Evolutionary conservation across 2,888 invertebrate genomes (phyloP), one percentile per base, ranked within the genome.

Genomic region (Miltochrista miniata): DNA sequence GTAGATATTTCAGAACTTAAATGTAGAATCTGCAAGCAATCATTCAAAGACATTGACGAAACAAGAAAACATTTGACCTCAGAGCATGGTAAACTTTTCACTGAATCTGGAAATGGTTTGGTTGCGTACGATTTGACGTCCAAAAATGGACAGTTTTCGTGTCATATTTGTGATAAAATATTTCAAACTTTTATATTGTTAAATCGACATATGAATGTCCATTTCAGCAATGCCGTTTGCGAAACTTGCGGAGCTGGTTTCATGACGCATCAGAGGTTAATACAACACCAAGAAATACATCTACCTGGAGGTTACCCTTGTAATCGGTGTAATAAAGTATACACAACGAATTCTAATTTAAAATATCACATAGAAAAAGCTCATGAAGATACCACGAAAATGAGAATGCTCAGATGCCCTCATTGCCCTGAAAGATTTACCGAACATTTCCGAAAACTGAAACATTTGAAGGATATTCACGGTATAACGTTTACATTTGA

Each of bases 201-300:
- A n/a, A 87, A 87, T 57, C 65, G 85, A 1, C 89, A 89, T 54
- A 86, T 88, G 85, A 88, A 88, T 34, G 83, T 81, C 0, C 88
- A 89, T 69, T 88, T 86, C 10, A 83, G 77, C 35, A 87, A 87
- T 14, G 85, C 81, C 0, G 81, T 87, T 0, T 89, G 87, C 43
- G 87, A 88, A 14, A 79, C 82, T 0, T 88, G 88, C 33, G 88
- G 85, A 0, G 77, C 83, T 1, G 82, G 83, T 0, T 88, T 88
- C 39, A 81, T 87, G 81, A 83, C 85, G 0, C 77, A 85, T 46
- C 84, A 84, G 44, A 61, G 87, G 0, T 45, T 88, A 10, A 65
- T 83, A 45, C 83, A 85, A 51, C 87, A 88, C 43, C 83, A 83
- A 61, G 83, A 83, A 56, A 86, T 83, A 3, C 87, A 87, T 44